Evolutionary conservation across 92 coral and sea anemone species (phyloP).

Genomic region (Phenganax marumi): DNA sequence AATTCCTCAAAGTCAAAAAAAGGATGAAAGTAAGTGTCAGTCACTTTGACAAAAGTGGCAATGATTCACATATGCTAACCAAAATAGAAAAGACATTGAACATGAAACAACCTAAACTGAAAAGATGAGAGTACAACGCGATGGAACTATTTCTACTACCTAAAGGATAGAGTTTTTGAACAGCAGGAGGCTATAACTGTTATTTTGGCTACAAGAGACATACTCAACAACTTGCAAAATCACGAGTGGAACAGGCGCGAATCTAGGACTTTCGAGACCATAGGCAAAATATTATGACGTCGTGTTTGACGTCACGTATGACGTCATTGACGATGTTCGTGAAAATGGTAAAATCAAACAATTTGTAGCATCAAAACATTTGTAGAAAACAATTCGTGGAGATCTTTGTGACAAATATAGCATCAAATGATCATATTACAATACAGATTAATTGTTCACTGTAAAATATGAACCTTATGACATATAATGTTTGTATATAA

Average conservation of each 20-base stretch:
- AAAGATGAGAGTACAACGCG: constrained; percentile 26
- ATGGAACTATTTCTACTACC: constrained; percentile 31
- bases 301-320: too few species aligned
- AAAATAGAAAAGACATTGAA: constrained; percentile 24
- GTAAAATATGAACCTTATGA: too few species aligned
- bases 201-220: constrained; percentile 25
- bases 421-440: too few species aligned
- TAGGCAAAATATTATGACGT: too few species aligned
- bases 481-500: too few species aligned
- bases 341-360: too few species aligned
- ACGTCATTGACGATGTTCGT: too few species aligned
- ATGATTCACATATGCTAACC: constrained; percentile 26
- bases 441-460: too few species aligned
- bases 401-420: too few species aligned
- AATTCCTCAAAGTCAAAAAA: constrained; percentile 23
- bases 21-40: constrained; percentile 11
- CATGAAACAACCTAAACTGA: constrained; percentile 25
- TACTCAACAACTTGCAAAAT: constrained; percentile 17
- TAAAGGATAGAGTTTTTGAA: constrained; percentile 27
- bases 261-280: too few species aligned
- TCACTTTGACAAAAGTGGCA: constrained; percentile 28
- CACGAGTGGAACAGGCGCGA: constrained; percentile 41
- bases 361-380: too few species aligned
- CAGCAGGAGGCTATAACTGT: constrained; percentile 26
- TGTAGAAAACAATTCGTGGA: too few species aligned